These are phyloP conservation scores for Sebastes trivittatus DNA, from an alignment of 2,797 vertebrate genomes.

Conservation along the genomic window DNA sequence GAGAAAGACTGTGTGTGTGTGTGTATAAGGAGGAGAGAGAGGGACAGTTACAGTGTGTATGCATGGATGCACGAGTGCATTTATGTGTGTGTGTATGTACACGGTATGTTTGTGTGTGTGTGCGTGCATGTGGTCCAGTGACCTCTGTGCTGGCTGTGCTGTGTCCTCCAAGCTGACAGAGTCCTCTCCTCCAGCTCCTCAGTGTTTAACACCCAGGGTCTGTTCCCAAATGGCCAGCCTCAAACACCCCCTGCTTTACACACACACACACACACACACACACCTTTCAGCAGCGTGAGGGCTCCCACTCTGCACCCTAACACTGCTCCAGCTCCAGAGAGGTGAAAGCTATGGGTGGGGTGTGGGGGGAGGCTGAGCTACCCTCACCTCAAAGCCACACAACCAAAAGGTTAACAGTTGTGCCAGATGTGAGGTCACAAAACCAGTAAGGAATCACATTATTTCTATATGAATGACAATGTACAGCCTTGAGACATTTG, in stretches of 20 bases:
- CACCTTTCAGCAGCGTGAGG: slow-evolving; percentile 22
- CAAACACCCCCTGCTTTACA: slow-evolving; percentile 56
- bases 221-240: slow-evolving; percentile 70
- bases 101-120: slow-evolving; percentile 21
- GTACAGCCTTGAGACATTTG: slow-evolving; percentile 73
- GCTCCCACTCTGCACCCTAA: slow-evolving; percentile 57
- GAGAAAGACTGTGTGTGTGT: not conserved
- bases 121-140: slow-evolving; percentile 55
- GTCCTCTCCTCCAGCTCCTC: slow-evolving; percentile 70
- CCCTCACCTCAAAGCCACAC: slow-evolving; percentile 69
- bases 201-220: slow-evolving; percentile 69
- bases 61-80: slow-evolving; percentile 44
- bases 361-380: slow-evolving; percentile 32
- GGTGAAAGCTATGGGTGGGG: slow-evolving; percentile 53
- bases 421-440: slow-evolving; percentile 72
- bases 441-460: slow-evolving; percentile 69
- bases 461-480: slow-evolving; percentile 76
- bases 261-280: slow-evolving; percentile 34
- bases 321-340: slow-evolving; percentile 56
- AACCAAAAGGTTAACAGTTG: slow-evolving; percentile 75
- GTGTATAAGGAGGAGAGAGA: not conserved
- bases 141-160: slow-evolving; percentile 67
- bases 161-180: slow-evolving; percentile 77
- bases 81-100: slow-evolving; percentile 1
- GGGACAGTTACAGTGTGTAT: slow-evolving; percentile 48